Conservation (phyloP, 30 jellyfish, hydroid and myxozoan species). For the Hydractinia echinata region DNA sequence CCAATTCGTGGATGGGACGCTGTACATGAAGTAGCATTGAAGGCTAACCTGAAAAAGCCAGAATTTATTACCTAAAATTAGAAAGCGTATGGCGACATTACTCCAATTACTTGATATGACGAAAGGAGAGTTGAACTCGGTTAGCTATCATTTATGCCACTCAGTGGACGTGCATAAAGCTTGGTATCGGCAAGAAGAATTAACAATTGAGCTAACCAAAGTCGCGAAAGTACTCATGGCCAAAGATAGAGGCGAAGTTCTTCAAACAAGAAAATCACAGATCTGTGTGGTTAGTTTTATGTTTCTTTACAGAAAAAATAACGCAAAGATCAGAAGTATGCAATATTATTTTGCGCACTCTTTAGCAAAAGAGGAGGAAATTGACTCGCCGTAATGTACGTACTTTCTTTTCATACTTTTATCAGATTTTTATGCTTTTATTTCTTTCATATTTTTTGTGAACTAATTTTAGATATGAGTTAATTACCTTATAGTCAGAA, state of each 20-base stretch:
- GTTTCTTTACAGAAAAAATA: no score
- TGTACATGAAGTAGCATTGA: conserved; percentile 21
- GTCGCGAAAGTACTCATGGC: conserved; percentile 35
- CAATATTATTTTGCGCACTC: no score
- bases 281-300: no score
- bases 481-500: no score
- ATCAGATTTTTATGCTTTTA: no score
- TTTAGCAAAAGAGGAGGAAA: no score
- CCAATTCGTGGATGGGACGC: conserved; percentile 23
- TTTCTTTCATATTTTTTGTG: no score
- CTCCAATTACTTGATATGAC: conserved; percentile 32
- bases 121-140: conserved; percentile 30
- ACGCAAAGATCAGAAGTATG: no score
- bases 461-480: no score
- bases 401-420: no score
- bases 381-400: no score
- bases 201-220: conserved; percentile 23
- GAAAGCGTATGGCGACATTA: conserved; percentile 31
- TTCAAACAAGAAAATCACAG: no score
- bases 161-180: conserved; percentile 27
- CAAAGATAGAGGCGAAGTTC: conserved; percentile 20
- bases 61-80: conserved; percentile 32
- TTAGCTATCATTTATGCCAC: conserved; percentile 25
- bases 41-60: conserved; percentile 17
- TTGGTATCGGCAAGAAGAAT: conserved; percentile 31